These are phyloP conservation scores for Epinotia nisella DNA, from an alignment of 2,888 invertebrate genomes.

Conservation along the genomic window DNA sequence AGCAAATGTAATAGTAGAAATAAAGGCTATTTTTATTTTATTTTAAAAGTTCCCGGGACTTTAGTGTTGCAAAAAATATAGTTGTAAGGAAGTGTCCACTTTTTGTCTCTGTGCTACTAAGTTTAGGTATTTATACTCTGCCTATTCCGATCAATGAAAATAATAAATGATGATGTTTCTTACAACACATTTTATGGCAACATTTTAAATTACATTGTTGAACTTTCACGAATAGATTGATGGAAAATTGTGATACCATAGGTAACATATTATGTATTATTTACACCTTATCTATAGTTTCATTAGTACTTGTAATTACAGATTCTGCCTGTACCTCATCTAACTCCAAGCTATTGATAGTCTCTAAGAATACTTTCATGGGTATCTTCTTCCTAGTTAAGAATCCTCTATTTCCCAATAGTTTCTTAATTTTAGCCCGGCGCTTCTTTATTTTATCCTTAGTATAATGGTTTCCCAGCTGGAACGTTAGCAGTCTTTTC, in stretches of 20 bases:
- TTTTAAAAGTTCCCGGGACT: too few species aligned
- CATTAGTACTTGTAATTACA: constrained; percentile 54
- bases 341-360: constrained; percentile 80
- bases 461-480: constrained; percentile 76
- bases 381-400: constrained; percentile 81
- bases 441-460: constrained; percentile 85
- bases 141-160: too few species aligned
- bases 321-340: constrained; percentile 73
- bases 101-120: too few species aligned
- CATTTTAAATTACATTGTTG: constrained; percentile 8
- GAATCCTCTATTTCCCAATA: constrained; percentile 81
- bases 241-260: constrained; percentile 53
- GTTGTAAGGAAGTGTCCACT: not conserved
- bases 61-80: too few species aligned
- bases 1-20: too few species aligned
- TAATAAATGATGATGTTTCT: not conserved
- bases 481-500: constrained; percentile 85
- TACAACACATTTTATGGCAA: constrained; percentile 27
- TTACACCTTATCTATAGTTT: constrained; percentile 49
- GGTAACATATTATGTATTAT: constrained; percentile 52
- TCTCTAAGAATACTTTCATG: constrained; percentile 84
- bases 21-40: too few species aligned
- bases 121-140: too few species aligned
- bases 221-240: constrained; percentile 18
- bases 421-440: constrained; percentile 83